A percentile compares a stretch with the other conserved stretches of the same genome.
phyloP scores from a whole-genome alignment of 2,888 invertebrate genomes.

The Spatulosminthurus flaviceps region DNA sequence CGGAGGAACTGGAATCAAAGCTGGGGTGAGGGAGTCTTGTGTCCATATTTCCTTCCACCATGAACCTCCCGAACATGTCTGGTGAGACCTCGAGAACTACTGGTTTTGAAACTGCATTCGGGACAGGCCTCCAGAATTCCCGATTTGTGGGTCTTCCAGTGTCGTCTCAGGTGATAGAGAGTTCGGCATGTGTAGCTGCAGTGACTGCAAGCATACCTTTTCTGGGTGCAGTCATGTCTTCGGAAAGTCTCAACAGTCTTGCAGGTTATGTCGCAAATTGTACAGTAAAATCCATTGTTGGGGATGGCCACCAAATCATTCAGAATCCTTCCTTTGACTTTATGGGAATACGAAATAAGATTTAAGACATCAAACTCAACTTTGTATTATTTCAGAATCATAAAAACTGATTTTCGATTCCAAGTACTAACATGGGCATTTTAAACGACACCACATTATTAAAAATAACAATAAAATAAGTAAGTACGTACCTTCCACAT shows the following conservation, averaged over 20 bases:
- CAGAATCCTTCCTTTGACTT: background rate
- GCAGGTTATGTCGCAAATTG: background rate
- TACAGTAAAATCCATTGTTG: background rate
- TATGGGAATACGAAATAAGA: too few relatives aligned
- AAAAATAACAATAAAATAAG: too few relatives aligned
- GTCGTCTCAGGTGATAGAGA: background rate
- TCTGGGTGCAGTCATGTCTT: background rate
- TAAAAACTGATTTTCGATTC: too few relatives aligned
- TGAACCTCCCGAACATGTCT: background rate
- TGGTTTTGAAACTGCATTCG: background rate
- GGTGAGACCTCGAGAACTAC: background rate
- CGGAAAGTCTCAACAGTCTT: background rate
- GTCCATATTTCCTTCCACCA: background rate
- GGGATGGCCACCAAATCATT: background rate
- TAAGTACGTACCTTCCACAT: too few relatives aligned
- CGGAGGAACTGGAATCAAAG: too few relatives aligned
- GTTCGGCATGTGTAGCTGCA: background rate
- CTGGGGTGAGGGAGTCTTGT: background rate
- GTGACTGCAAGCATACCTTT: background rate
- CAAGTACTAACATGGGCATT: too few relatives aligned
- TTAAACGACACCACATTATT: too few relatives aligned
- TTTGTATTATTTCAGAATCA: too few relatives aligned
- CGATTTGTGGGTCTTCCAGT: background rate
- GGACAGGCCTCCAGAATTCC: background rate
- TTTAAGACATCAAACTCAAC: too few relatives aligned